phyloP scores from a whole-genome alignment of 2,797 vertebrate genomes.

The Artibeus jamaicensis region DNA sequence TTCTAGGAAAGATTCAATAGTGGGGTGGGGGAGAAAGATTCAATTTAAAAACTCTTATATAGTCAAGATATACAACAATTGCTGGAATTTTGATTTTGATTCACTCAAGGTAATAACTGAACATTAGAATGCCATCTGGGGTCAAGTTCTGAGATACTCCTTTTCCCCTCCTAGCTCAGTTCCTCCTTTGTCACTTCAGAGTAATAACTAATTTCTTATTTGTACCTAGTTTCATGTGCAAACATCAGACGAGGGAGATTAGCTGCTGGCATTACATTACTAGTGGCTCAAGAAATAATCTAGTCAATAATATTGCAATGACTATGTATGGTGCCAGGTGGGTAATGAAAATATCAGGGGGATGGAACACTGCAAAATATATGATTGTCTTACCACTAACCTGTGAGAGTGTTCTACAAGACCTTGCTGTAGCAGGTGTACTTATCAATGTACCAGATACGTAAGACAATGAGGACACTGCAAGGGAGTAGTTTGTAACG shows the following conservation, averaged over 20 bases:
- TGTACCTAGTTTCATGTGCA: background rate
- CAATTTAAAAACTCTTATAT: background rate
- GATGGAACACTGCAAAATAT: background rate
- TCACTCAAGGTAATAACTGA: background rate
- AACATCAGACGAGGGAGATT: background rate
- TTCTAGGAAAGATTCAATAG: background rate
- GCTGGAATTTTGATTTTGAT: background rate
- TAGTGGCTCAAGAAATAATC: background rate
- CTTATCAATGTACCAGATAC: background rate
- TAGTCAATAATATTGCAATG: background rate
- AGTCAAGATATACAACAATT: background rate
- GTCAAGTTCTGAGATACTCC: background rate
- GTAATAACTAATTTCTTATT: background rate
- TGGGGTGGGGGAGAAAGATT: no score
- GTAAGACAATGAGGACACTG: background rate
- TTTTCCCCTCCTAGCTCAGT: background rate
- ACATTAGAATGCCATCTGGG: background rate
- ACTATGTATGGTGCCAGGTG: background rate
- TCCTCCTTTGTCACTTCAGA: background rate
- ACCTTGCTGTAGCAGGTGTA: background rate
- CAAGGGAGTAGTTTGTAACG: background rate
- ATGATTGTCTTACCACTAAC: background rate
- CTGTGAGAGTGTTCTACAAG: background rate
- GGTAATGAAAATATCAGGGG: background rate
- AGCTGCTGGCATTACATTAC: background rate